Base-by-base conservation (phyloP, 1,140 invertebrate genomes). In the Probaryconus sp. region DNA sequence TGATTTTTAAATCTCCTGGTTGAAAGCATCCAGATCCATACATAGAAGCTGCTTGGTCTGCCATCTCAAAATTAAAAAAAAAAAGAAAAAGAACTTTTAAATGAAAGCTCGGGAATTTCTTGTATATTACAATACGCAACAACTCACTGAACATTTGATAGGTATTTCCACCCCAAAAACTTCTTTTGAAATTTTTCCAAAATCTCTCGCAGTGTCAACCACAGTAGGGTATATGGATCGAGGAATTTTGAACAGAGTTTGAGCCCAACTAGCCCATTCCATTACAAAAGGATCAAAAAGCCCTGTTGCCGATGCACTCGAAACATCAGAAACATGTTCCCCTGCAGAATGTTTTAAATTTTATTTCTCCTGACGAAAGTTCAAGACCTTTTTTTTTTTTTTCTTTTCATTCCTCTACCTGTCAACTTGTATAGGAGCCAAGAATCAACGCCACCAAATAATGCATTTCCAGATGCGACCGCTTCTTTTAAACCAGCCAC, bases 381-480 rank as follows among this genome's bases (percentile, higher is more conserved):
- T n/a, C n/a, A n/a, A n/a, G n/a, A n/a, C n/a, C 31, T 65, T 26
- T 17, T 33, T 17, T 24, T 24, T 3, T 6, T 26, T 50, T 28
- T 30, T 17, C 5, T 33, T 51, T 56, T 7, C 3, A 47, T 14
- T 50, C 33, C 42, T 14, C n/a, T 79, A 88, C 86, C 86, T 13
- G 92, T 92, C 14, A 95, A 85, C 89, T 93, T 94, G 85, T 97
- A 94, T 18, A 99, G 81, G 21, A 99, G 89, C 95, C 96, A 99
- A 1, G 95, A 96, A 79, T 99, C 97, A 9, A 99, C 88, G 17
- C 96, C 95, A n/a, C 97, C 97, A 83, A 97, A 95, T 75, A 94
- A 88, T 1, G 93, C 92, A 65, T 92, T 89, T 13, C 92, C 90
- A 33, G 89, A 87, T 17, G 81, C 76, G 9, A 92, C 83, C 16